Base-by-base conservation (phyloP, 2,797 vertebrate species). In the Danio albolineatus region DNA sequence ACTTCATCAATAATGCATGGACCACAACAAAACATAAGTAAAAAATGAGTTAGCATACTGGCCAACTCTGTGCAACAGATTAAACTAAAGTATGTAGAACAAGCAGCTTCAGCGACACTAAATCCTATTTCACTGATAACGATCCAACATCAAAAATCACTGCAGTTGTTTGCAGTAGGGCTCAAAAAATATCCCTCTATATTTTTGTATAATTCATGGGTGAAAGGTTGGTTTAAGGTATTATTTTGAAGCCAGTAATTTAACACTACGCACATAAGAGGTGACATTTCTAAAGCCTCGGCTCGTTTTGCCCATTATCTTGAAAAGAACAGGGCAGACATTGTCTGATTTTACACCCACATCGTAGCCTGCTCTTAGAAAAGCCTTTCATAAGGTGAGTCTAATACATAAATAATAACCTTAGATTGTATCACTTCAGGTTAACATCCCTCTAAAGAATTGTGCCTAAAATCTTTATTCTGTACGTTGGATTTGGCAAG, bases 1-100 rank as follows among this genome's bases (percentile, higher is more conserved):
- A 74, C 86, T 87, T 85, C 80, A 89, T 91, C 82, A 91, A 91
- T 91, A 86, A 91, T 91, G 85, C 76, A 91, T 87, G 21, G 39
- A 28, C 46, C 48, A 10, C 14, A 73, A 72, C 57, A 65, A 73
- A 56, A 72, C 59, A 51, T 69, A 69, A 54, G 64, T 57, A 9
- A 59, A 78, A 69, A 70, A 51, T 21, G 0, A 0, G 65, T 17
- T 70, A 65, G 12, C 13, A 8, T 49, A 16, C 28, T 19, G 12
- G 28, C 13, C 65, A 70, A 60, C 43, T 78, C 41, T 72, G 10
- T 43, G 36, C 76, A 61, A 53, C n/a, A 17, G 10, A 51, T 53
- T 51, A 10, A 71, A 79, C 71, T 28, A 62, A 79, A 44, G 14
- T 70, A 14, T 43, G 43, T 39, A 38, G 9, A 70, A 19, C 6